Percentiles rank a stretch among this genome's conserved stretches.
These are phyloP conservation scores for Andrena bucephala DNA, from an alignment of 2,888 invertebrate genomes.

Conservation along the genomic window DNA sequence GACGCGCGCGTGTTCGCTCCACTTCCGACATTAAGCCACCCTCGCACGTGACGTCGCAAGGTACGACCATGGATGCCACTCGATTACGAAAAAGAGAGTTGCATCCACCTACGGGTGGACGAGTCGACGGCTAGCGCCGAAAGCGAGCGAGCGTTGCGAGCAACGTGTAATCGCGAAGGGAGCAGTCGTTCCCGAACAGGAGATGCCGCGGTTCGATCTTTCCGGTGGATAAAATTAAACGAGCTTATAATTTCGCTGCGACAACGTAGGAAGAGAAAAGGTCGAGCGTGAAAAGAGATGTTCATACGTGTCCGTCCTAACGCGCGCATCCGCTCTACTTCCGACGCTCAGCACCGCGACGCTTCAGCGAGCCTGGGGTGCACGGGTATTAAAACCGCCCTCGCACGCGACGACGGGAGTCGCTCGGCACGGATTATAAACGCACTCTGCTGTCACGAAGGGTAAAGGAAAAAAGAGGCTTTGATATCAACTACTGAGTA, in stretches of 20 bases:
- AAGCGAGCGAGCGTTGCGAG: too few species aligned
- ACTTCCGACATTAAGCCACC: conserved; percentile 83
- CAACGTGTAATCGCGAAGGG: background rate
- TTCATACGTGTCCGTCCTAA: conserved; percentile 58
- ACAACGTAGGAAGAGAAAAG: conserved; percentile 58
- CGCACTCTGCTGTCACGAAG: conserved; percentile 55
- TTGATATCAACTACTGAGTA: conserved; percentile 55
- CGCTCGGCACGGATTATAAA: conserved; percentile 68
- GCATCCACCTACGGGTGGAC: background rate
- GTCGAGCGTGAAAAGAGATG: conserved; percentile 68
- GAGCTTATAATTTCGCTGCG: conserved; percentile 49
- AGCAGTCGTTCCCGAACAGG: background rate
- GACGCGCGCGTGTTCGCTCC: conserved; percentile 79
- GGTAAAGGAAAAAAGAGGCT: conserved; percentile 54
- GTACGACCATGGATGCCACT: background rate
- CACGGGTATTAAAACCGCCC: conserved; percentile 73
- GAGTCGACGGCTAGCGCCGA: background rate
- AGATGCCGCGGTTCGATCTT: conserved; percentile 21
- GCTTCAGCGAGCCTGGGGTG: conserved; percentile 78
- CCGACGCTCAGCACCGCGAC: conserved; percentile 84
- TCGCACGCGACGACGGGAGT: conserved; percentile 71
- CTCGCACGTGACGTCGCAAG: conserved; percentile 65
- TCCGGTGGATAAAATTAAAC: conserved; percentile 49
- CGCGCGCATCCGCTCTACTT: conserved; percentile 82
- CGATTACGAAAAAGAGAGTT: background rate